Percentiles rank a stretch among this genome's conserved stretches.
Conservation (phyloP, 2,888 invertebrate genomes). For the Himalopsyche kuldschensis region DNA sequence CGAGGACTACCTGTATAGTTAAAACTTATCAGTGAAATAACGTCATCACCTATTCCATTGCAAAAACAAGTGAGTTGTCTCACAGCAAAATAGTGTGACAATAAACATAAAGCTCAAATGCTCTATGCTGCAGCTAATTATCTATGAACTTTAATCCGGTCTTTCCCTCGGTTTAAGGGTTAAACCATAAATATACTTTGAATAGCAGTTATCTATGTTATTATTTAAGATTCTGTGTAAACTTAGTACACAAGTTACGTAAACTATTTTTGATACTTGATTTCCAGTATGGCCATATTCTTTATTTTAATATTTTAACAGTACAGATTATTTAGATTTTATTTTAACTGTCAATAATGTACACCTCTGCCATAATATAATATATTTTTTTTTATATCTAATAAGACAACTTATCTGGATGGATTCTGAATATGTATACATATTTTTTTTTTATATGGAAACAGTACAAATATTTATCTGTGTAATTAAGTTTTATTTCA, state of each 20-base stretch:
- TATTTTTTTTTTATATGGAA: not conserved
- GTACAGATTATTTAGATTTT: not conserved
- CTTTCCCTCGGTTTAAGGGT: no score
- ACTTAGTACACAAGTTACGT: not conserved
- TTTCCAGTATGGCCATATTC: not conserved
- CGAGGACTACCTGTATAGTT: no score
- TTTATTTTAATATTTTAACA: not conserved
- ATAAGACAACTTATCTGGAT: not conserved
- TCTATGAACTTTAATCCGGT: no score
- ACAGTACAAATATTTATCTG: not conserved
- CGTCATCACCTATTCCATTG: no score
- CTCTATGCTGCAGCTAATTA: no score
- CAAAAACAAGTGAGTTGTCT: no score
- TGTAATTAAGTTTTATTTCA: not conserved
- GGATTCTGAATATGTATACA: not conserved
- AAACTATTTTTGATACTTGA: not conserved
- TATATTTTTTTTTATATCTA: not conserved
- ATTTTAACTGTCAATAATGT: not conserved
- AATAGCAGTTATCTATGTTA: no score
- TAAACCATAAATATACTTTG: no score
- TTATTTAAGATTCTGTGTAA: no score
- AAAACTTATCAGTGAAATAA: no score
- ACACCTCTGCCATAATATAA: not conserved
- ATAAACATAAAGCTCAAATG: no score
- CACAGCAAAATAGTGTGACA: no score